These are phyloP conservation scores for Drosophila mayri DNA, from an alignment of 1,140 invertebrate species.

Conservation along the genomic window DNA sequence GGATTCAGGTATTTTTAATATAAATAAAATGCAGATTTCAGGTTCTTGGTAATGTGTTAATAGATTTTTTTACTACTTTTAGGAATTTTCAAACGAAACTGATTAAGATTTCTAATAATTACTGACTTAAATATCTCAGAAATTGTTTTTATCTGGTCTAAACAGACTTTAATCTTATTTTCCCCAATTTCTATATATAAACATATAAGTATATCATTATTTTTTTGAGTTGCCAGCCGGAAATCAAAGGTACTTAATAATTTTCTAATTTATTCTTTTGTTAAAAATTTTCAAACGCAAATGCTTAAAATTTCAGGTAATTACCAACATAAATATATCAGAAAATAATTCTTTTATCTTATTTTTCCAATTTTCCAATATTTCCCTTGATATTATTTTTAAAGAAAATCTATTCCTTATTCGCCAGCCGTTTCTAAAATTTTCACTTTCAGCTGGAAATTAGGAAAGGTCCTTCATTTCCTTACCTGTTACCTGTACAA, in stretches of 20 bases:
- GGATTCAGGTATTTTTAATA: neutral
- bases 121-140: neutral
- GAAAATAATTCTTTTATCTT: neutral
- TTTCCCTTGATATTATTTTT: no score
- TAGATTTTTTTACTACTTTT: neutral
- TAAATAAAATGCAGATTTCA: neutral
- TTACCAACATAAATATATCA: neutral
- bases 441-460: slow-evolving; percentile 43
- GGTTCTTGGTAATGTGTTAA: neutral
- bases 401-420: neutral
- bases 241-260: neutral
- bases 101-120: neutral
- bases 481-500: slow-evolving; percentile 8
- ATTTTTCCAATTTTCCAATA: neutral
- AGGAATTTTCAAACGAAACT: neutral
- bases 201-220: no score
- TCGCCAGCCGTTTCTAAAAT: slow-evolving; percentile 21
- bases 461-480: slow-evolving; percentile 14
- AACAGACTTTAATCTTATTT: no score
- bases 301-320: neutral
- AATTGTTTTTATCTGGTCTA: no score
- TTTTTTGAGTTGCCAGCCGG: neutral
- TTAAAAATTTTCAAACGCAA: neutral
- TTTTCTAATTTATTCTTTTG: neutral
- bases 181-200: no score